phyloP scores from a whole-genome alignment of 2,888 invertebrate species.

The Steinernema hermaphroditum region DNA sequence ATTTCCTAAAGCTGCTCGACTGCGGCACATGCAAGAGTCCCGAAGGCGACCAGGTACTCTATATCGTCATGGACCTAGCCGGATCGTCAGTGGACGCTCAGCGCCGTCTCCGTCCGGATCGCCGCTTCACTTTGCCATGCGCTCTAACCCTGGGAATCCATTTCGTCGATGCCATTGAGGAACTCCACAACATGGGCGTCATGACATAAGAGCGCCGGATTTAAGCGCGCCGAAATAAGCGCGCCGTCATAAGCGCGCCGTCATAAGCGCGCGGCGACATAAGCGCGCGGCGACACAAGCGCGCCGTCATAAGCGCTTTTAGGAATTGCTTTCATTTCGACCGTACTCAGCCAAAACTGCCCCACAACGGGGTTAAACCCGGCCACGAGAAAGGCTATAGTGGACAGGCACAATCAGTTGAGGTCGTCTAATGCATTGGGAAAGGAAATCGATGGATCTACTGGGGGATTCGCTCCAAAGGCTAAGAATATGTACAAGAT shows the following conservation, averaged over 20 bases:
- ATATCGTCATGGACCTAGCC: slow-evolving; percentile 17
- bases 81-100: slow-evolving; percentile 8
- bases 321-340: no score
- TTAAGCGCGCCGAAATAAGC: not conserved
- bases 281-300: no score
- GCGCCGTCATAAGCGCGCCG: slow-evolving; percentile 36
- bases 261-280: no score
- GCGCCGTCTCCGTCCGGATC: slow-evolving; percentile 27
- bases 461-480: not conserved
- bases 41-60: not conserved
- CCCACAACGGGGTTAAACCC: no score
- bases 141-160: slow-evolving; percentile 48
- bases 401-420: no score
- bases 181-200: slow-evolving; percentile 45
- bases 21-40: not conserved
- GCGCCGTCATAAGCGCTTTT: no score
- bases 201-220: slow-evolving; percentile 31
- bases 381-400: no score
- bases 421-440: slow-evolving; percentile 22
- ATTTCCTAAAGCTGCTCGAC: slow-evolving; percentile 14
- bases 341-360: no score
- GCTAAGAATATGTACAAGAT: slow-evolving; percentile 30
- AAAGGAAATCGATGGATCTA: slow-evolving; percentile 1
- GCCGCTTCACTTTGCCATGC: slow-evolving; percentile 42
- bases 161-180: slow-evolving; percentile 52